Percentiles rank a stretch among this genome's conserved stretches.
These are phyloP conservation scores for Taurulus bubalis DNA, from an alignment of 2,113 vertebrate species.

Conservation along the genomic window DNA sequence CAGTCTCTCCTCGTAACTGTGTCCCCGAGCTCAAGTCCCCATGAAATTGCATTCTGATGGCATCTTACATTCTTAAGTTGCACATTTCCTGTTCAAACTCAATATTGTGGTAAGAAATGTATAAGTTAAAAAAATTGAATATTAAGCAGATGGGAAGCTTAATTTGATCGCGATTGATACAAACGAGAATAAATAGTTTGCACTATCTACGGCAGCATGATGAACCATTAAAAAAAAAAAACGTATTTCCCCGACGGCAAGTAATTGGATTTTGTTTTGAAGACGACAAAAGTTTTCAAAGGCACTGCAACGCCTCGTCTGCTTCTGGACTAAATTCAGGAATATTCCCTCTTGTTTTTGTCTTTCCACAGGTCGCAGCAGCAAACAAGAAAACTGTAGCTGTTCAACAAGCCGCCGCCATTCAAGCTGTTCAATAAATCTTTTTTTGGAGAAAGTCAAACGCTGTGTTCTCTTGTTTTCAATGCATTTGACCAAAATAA, in stretches of 20 bases:
- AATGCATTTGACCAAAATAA: neutral
- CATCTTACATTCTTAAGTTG: slow-evolving; percentile 25
- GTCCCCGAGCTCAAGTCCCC: slow-evolving; percentile 13
- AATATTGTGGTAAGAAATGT: slow-evolving; percentile 8
- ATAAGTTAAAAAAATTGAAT: slow-evolving; percentile 23
- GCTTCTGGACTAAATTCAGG: neutral
- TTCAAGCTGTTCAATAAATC: slow-evolving; percentile 76
- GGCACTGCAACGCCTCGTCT: neutral
- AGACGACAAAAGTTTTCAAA: neutral
- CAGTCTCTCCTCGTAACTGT: slow-evolving; percentile 12
- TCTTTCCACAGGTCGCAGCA: slow-evolving; percentile 78
- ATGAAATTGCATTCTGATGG: slow-evolving; percentile 52
- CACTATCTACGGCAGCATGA: neutral
- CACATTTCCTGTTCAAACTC: slow-evolving; percentile 15
- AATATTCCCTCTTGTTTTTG: neutral
- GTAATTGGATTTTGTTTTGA: slow-evolving; percentile 9
- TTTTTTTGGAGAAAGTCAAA: slow-evolving; percentile 77
- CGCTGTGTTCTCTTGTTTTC: slow-evolving; percentile 21
- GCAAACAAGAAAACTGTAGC: slow-evolving; percentile 81
- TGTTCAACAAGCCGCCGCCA: no score
- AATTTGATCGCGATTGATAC: slow-evolving; percentile 28
- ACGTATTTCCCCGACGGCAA: neutral
- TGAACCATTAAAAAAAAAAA: slow-evolving; percentile 20
- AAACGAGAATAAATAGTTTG: slow-evolving; percentile 18
- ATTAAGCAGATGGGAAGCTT: slow-evolving; percentile 27